Base-by-base conservation (phyloP, 2,113 vertebrate genomes). In the Mormyrus lacerda region DNA sequence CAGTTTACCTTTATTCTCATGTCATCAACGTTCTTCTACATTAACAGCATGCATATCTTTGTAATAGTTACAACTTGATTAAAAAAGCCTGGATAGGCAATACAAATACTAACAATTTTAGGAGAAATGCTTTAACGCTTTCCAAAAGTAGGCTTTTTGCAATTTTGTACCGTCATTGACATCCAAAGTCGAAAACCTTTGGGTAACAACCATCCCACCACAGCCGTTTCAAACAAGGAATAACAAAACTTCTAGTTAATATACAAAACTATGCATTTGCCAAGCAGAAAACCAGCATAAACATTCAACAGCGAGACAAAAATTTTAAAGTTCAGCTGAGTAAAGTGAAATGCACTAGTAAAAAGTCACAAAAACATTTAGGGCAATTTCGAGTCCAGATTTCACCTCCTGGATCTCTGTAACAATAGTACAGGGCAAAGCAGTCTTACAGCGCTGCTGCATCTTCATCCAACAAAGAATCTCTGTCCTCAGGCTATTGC, bases 21-120 rank as follows among this genome's bases (percentile, higher is more conserved):
- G 27, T 42, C 79, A 31, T 84, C 39, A 89, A 19, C 3, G 91
- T 93, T 94, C 83, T 94, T 92, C 93, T 91, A 92, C 94, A 94
- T 92, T 93, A 93, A 94, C 94, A 91, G 94, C 95, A 96, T 96
- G 95, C 95, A 95, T 94, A 95, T 94, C 93, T 94, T 93, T 93
- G 92, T 93, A 94, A 95, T 92, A 95, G 89, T 92, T 88, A 92
- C 91, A 90, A 93, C 90, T 93, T 91, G 91, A 91, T 89, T 93
- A 94, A 90, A 91, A 93, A 91, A 27, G 89, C 76, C 69, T 42
- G 13, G 44, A 19, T 44, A 83, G 73, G 88, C 69, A 47, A 21
- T 53, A 82, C 15, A 82, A 35, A 53, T 85, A 48, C n/a, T 88
- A 39, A 69, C 42, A 47, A 69, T 10, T 65, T 69, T 9, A 88